phyloP scores from a whole-genome alignment of 1,140 invertebrate genomes.

The Drosophila santomea region DNA sequence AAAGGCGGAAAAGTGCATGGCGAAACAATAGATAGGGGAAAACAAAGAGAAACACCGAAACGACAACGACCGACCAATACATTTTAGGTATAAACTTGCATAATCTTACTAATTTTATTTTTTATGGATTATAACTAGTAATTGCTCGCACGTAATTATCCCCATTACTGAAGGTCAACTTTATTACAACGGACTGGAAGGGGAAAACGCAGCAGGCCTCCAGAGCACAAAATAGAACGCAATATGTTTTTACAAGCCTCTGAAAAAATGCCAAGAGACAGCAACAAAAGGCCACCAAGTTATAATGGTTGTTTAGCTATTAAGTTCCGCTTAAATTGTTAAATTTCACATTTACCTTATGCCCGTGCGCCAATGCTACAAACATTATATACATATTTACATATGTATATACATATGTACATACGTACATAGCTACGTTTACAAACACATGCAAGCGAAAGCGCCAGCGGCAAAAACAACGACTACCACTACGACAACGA shows the following conservation, averaged over 20 bases:
- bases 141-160: neutral
- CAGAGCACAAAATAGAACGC: slow-evolving; percentile 73
- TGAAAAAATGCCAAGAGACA: slow-evolving; percentile 43
- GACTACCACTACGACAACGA: slow-evolving; percentile 14
- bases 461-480: slow-evolving; percentile 47
- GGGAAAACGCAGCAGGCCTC: neutral
- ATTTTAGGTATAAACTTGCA: neutral
- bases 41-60: slow-evolving; percentile 23
- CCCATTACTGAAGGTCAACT: neutral
- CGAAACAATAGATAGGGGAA: slow-evolving; percentile 24
- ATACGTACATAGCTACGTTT: slow-evolving; percentile 8
- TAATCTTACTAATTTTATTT: too few relatives aligned
- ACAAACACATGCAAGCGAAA: slow-evolving; percentile 26
- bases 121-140: neutral
- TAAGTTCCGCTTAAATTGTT: slow-evolving; percentile 79
- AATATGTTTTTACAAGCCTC: slow-evolving; percentile 68
- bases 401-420: too few relatives aligned
- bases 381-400: neutral
- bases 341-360: slow-evolving; percentile 70
- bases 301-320: slow-evolving; percentile 80
- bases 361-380: slow-evolving; percentile 39
- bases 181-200: slow-evolving; percentile 2
- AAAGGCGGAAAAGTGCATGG: slow-evolving; percentile 29
- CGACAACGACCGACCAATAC: slow-evolving; percentile 1
- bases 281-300: slow-evolving; percentile 46